Evolutionary conservation across 2,888 invertebrate species (phyloP).

Genomic region (Amphimallon solstitiale): DNA sequence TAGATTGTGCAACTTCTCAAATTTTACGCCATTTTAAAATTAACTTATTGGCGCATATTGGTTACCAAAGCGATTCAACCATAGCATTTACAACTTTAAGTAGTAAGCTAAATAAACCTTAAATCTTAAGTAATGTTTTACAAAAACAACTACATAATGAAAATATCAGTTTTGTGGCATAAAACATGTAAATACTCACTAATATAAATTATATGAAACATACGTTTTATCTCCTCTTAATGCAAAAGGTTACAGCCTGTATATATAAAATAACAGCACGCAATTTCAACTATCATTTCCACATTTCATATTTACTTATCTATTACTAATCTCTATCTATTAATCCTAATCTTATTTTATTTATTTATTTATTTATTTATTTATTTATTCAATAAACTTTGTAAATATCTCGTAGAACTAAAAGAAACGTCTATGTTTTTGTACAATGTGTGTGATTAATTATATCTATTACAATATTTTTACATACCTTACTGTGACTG

Average conservation of each 20-base stretch:
- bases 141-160: too few relatives aligned
- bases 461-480: constrained; percentile 26
- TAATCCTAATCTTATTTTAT: constrained; percentile 25
- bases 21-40: too few relatives aligned
- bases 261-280: constrained; percentile 38
- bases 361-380: constrained; percentile 31
- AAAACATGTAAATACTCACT: too few relatives aligned
- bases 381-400: constrained; percentile 32
- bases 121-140: too few relatives aligned
- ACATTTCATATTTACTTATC: constrained; percentile 24
- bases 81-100: too few relatives aligned
- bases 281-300: constrained; percentile 35
- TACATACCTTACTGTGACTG: background rate
- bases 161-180: too few relatives aligned
- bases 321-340: constrained; percentile 29
- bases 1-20: too few relatives aligned
- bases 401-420: constrained; percentile 39
- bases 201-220: too few relatives aligned
- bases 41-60: too few relatives aligned
- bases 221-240: background rate
- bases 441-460: constrained; percentile 43
- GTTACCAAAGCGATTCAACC: too few relatives aligned
- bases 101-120: too few relatives aligned
- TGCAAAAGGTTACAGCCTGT: constrained; percentile 18
- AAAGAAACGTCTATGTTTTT: constrained; percentile 36